Evolutionary conservation across 2,888 invertebrate genomes (phyloP), one percentile per base, ranked within the genome.

Genomic region (Bruchidius siliquastri): DNA sequence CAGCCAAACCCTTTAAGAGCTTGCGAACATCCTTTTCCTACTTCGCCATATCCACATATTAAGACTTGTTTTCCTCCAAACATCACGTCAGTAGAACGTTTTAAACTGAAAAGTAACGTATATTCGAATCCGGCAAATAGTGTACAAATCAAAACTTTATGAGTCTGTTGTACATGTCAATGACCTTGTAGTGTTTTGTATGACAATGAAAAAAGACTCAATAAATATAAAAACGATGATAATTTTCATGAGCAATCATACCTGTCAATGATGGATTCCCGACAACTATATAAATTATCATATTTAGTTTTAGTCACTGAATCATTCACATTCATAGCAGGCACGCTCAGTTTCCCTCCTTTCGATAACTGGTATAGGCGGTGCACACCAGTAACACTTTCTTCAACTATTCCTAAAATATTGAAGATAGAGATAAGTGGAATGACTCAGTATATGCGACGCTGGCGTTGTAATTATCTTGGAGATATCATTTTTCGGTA

Each of bases 241-340:
- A 20, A 20, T 67, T 67, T 66, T 66, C 68, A 1, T 21, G 20
- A 66, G 70, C 30, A 68, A 0, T 0, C 77, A 77, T 84, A 91
- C 93, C 93, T 93, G 86, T 96, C 96, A 83, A 96, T 90, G 81
- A 96, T 94, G 73, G 94, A 94, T 87, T 96, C 96, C 85, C 97
- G 92, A 87, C 98, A 98, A 80, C 97, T 96, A 86, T 98, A 98
- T 49, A 98, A 89, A 87, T 98, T 98, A 87, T 98, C 98, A 84
- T 98, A 98, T 88, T 98, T 98, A 69, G 97, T 98, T 90, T 98
- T 98, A 0, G 97, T 98, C 68, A 98, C 98, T 2, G 97, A 97
- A 86, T 98, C 98, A 85, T 98, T 98, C 66, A 98, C 98, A 86
- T 98, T 98, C 97, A 98, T 98, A 0, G 98, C 98, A 0, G 98